Percentiles rank a stretch among this genome's conserved stretches.
Conservation (phyloP, 2,797 vertebrate species). For the Acipenser transmontanus region DNA sequence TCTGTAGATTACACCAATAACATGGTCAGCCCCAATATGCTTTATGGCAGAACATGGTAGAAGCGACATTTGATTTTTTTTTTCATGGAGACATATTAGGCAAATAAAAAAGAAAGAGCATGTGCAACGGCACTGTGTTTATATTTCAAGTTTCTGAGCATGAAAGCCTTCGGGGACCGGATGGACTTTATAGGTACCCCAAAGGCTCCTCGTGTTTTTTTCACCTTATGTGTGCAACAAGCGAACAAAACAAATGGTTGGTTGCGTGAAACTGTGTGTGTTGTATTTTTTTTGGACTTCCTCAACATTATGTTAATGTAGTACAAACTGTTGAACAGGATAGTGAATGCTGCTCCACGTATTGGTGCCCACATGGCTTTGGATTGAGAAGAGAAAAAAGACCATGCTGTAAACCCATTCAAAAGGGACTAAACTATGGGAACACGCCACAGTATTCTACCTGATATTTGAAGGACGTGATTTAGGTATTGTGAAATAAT, state of each 20-base stretch:
- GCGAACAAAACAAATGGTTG: conserved; percentile 6
- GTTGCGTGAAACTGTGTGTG: conserved; percentile 3
- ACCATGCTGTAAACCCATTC: conserved; percentile 3
- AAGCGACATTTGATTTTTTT: conserved; percentile 25
- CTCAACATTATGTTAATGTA: conserved; percentile 5
- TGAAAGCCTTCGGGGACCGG: not conserved
- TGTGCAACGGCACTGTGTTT: not conserved
- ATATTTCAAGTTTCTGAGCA: conserved; percentile 1
- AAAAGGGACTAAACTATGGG: not conserved
- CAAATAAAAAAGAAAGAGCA: conserved; percentile 30
- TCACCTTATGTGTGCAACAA: conserved; percentile 5
- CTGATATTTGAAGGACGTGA: conserved; percentile 8
- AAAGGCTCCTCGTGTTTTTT: conserved; percentile 41
- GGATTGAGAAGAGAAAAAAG: not conserved
- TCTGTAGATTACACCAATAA: conserved; percentile 84
- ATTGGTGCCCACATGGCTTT: not conserved
- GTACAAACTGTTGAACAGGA: conserved; percentile 7
- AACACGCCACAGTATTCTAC: conserved; percentile 11
- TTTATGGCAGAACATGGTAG: conserved; percentile 96
- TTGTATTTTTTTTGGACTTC: conserved; percentile 1
- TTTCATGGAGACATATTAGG: conserved; percentile 37
- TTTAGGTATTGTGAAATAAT: conserved; percentile 14
- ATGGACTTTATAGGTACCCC: conserved; percentile 26
- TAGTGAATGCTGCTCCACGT: conserved; percentile 14
- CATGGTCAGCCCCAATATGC: conserved; percentile 89